Evolutionary conservation across 1,140 invertebrate genomes (phyloP).

Genomic region (Cydia strobilella): DNA sequence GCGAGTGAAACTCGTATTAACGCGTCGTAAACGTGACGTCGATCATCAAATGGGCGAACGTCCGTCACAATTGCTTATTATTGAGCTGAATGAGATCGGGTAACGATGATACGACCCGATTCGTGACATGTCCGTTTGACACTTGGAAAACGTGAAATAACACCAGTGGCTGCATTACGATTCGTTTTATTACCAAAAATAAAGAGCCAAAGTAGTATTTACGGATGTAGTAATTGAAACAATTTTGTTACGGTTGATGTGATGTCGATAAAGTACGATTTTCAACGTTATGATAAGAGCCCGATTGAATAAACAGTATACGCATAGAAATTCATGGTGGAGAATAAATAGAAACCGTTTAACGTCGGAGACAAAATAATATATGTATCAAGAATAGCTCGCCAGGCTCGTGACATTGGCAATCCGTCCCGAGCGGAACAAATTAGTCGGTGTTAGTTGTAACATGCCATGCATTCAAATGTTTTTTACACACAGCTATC

Average conservation of each 20-base stretch:
- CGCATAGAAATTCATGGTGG: background rate
- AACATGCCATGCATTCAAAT: background rate
- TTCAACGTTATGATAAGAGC: background rate
- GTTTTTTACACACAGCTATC: slow-evolving; percentile 3
- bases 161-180: slow-evolving; percentile 4
- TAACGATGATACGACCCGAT: background rate
- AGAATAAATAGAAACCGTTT: background rate
- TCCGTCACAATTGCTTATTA: slow-evolving; percentile 31
- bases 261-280: background rate
- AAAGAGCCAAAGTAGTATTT: background rate
- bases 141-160: slow-evolving; percentile 12
- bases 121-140: slow-evolving; percentile 13
- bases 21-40: slow-evolving; percentile 4
- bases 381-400: slow-evolving; percentile 22
- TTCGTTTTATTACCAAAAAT: background rate
- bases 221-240: background rate
- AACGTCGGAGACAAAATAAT: slow-evolving; percentile 6
- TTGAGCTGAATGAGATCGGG: slow-evolving; percentile 46
- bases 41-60: slow-evolving; percentile 15
- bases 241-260: background rate
- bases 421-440: slow-evolving; percentile 19
- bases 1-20: slow-evolving; percentile 28
- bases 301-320: background rate
- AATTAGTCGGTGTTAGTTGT: slow-evolving; percentile 7
- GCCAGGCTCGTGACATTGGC: slow-evolving; percentile 24